A percentile compares a stretch with the other conserved stretches of the same genome.
Evolutionary conservation across 2,888 invertebrate genomes (phyloP).

Genomic region (Acleris laterana): DNA sequence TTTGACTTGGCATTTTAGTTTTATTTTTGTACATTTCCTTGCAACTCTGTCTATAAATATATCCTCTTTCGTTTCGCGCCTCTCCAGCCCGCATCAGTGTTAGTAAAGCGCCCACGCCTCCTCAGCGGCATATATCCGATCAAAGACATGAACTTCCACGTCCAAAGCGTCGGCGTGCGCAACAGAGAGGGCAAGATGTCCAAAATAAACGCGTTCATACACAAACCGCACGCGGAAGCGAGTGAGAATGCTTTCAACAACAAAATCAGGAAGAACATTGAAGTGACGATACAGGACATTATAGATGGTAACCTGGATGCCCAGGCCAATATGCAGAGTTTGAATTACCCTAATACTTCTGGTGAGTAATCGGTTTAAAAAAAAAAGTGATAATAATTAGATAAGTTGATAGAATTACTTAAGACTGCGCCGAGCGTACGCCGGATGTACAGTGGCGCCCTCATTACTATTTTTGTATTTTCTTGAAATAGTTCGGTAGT

Average conservation of each 20-base stretch:
- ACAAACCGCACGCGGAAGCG: constrained; percentile 45
- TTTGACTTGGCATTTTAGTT: too few species aligned
- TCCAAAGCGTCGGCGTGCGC: constrained; percentile 52
- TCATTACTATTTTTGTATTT: too few species aligned
- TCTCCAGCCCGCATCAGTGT: constrained; percentile 11
- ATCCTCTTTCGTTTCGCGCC: not conserved
- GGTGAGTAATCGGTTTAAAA: not conserved
- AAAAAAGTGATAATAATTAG: too few species aligned
- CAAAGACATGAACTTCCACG: constrained; percentile 40
- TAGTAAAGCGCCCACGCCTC: constrained; percentile 40
- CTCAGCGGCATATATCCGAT: constrained; percentile 65
- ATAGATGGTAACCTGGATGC: constrained; percentile 44
- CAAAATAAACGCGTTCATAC: constrained; percentile 62
- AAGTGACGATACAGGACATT: constrained; percentile 52
- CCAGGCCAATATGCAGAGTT: constrained; percentile 20
- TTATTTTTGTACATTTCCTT: too few species aligned
- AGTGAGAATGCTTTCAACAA: constrained; percentile 1
- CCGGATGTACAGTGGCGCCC: too few species aligned
- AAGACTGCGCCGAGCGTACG: too few species aligned
- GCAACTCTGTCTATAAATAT: too few species aligned
- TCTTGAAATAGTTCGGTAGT: too few species aligned
- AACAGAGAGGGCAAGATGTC: constrained; percentile 58
- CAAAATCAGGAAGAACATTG: constrained; percentile 28
- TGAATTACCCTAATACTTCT: constrained; percentile 25
- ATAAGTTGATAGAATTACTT: too few species aligned